Conservation (phyloP, 1,140 invertebrate genomes). For the Protaetia brevitarsis region DNA sequence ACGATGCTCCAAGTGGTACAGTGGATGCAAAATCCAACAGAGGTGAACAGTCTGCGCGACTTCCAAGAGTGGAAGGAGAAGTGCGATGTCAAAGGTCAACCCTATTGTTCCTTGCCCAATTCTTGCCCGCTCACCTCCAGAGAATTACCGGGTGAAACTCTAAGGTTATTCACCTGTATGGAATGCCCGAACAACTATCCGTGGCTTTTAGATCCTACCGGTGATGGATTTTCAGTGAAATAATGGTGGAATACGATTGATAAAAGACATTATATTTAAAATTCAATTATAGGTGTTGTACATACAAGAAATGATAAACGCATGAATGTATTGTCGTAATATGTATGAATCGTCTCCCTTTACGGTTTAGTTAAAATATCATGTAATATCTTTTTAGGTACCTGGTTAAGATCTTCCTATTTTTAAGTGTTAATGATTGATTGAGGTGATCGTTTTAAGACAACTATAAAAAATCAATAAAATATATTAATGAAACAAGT, state of each 20-base stretch:
- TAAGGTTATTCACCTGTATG: slow-evolving; percentile 91
- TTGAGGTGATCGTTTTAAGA: too few relatives aligned
- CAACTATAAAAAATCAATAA: too few relatives aligned
- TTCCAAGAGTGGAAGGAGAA: slow-evolving; percentile 95
- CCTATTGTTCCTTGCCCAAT: slow-evolving; percentile 88
- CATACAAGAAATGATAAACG: too few relatives aligned
- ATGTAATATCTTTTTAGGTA: too few relatives aligned
- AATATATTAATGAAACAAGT: too few relatives aligned
- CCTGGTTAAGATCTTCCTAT: too few relatives aligned
- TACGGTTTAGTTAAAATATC: too few relatives aligned
- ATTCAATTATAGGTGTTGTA: too few relatives aligned
- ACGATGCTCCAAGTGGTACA: slow-evolving; percentile 93
- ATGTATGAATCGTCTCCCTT: too few relatives aligned
- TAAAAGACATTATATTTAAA: slow-evolving; percentile 58
- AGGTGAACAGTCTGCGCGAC: slow-evolving; percentile 80
- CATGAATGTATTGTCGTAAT: too few relatives aligned
- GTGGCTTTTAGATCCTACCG: slow-evolving; percentile 91
- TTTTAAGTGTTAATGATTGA: too few relatives aligned
- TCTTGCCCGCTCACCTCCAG: slow-evolving; percentile 84
- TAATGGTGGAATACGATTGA: too few relatives aligned
- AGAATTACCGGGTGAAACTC: slow-evolving; percentile 87
- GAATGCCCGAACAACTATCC: slow-evolving; percentile 95
- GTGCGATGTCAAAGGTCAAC: slow-evolving; percentile 90
- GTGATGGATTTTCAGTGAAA: slow-evolving; percentile 67
- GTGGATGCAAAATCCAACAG: slow-evolving; percentile 96